A percentile compares a stretch with the other conserved stretches of the same genome.
Conservation (phyloP, 2,888 invertebrate genomes). For the Agrochola lychnidis region DNA sequence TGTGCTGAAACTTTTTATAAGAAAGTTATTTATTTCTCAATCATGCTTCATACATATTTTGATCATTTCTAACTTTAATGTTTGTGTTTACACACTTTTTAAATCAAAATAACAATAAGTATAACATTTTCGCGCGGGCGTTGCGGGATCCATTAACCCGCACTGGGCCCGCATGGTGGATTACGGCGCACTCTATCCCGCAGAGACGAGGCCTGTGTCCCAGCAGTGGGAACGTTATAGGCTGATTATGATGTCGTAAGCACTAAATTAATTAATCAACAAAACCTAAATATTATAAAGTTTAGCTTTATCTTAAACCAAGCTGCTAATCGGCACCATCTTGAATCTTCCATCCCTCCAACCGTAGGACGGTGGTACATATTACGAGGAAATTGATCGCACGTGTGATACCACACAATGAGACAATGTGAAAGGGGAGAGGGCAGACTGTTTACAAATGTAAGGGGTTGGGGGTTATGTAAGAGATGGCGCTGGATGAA, state of each 20-base stretch:
- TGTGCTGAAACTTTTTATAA: constrained; percentile 6
- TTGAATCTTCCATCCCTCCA: neutral
- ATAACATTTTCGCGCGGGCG: neutral
- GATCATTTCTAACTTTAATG: neutral
- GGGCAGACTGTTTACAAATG: neutral
- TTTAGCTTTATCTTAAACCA: neutral
- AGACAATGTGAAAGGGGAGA: constrained; percentile 3
- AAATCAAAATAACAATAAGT: neutral
- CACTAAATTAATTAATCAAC: neutral
- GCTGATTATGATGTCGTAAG: neutral
- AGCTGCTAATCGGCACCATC: constrained; percentile 23
- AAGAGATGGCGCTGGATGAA: neutral
- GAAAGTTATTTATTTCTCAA: neutral
- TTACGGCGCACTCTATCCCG: neutral
- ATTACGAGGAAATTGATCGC: constrained; percentile 31
- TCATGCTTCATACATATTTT: neutral
- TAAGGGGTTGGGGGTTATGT: neutral
- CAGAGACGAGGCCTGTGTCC: neutral
- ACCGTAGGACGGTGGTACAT: constrained; percentile 4
- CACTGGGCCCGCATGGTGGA: neutral
- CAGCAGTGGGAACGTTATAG: neutral
- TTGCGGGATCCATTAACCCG: neutral
- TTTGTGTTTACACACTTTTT: neutral
- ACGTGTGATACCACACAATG: constrained; percentile 38
- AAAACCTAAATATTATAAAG: neutral